Evolutionary conservation across 2,113 vertebrate genomes (phyloP), one percentile per base, ranked within the genome.

Genomic region (Odocoileus virginianus): DNA sequence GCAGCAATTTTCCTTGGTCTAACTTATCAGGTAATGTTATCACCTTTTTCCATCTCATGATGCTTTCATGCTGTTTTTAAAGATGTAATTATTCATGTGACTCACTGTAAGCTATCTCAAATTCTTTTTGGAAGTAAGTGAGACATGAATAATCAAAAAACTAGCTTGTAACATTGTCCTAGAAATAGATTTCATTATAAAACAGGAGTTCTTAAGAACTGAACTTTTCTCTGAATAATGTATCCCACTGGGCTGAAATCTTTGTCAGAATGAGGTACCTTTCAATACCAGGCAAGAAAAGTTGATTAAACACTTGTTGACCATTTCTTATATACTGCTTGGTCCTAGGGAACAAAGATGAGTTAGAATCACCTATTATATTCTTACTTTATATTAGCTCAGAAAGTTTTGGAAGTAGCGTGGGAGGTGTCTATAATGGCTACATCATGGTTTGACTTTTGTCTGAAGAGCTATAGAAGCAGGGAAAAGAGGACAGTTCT

Each of bases 51-150:
- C 55, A 86, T n/a, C 10, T 45, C 93, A 83, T 8, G 91, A 52
- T 96, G 87, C 57, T 95, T 96, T 96, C 74, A n/a, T 96, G 81
- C 54, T 87, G 78, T 79, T 95, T 97, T 95, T 67, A 91, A 97
- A 98, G 96, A 95, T 89, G 79, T 86, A 92, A 95, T 96, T 94
- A 97, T 95, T 97, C 89, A 36, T 94, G 36, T 98, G 97, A 98
- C 96, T 98, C 97, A 97, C 43, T 36, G 86, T 78, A 95, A 97
- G 83, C 89, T 89, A 94, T 87, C 96, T 45, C 78, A 89, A 91
- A 94, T 91, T 91, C 95, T 94, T 97, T 97, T 96, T 96, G 87
- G 89, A 97, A 97, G 93, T 94, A 79, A 96, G 93, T 91, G 91
- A 97, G 95, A 92, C 54, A 86, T 81, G 96, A 96, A 97, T 97